Evolutionary conservation across 37 sponge, comb jelly and placozoan genomes (phyloP), one percentile per base, ranked within the genome.

Genomic region (Halichondria panicea): DNA sequence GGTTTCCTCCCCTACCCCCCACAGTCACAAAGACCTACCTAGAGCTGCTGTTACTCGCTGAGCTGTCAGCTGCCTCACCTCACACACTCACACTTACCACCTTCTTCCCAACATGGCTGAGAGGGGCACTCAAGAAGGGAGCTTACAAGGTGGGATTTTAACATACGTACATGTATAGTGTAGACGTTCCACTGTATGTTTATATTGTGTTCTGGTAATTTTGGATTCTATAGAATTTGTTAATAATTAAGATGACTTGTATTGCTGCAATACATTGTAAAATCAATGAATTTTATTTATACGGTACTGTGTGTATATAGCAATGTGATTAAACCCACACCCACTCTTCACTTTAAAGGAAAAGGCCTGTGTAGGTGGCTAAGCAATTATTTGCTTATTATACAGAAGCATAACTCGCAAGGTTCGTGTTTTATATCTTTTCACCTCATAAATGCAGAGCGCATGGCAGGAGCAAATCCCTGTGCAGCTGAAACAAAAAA

Each of bases 1-100:
- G 63, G 55, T 64, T 81, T 69, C 68, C 81, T 74, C 55, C 69
- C 77, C 42, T 74, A 44, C 48, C 34, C 70, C 18, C 68, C 33
- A 32, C 88, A 43, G n/a, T 60, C 31, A 25, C 69, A 32, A 43
- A 84, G 66, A 69, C 90, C 64, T 61, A 78, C 71, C 32, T 86
- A 45, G 28, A 88, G 45, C 39, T 83, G 36, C 67, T 70, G 43
- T 85, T 96, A 82, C 71, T 82, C 69, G 43, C 50, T 11, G 81
- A 81, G 73, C 38, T 81, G 12, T 21, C 73, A n/a, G 18, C 72
- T 2, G 53, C 45, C 36, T 18, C 52, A 30, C 21, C 11, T 7
- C 38, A 55, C 11, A 15, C 28, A 15, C 35, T 40, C 12, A 33
- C 64, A 28, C 13, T 63, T 25, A 43, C 64, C 22, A 50, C 81